Evolutionary conservation across 2,113 vertebrate genomes (phyloP).

Genomic region (Microtus oregoni): DNA sequence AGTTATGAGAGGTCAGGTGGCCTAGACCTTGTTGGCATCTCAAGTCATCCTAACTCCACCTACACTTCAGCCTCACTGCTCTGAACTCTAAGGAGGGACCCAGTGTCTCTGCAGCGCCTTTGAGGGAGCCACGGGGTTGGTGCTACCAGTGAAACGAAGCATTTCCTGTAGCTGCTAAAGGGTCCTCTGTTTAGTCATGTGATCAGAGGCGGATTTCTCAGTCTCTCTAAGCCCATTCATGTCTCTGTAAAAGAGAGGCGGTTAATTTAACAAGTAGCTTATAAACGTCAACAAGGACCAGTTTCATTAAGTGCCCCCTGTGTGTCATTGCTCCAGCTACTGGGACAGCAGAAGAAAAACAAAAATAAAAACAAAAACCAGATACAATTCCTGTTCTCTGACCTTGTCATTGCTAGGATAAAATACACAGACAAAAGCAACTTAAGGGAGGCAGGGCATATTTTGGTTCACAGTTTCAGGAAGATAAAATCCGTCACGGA

Average conservation of each 20-base stretch:
- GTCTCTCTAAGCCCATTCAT: background rate
- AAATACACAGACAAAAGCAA: background rate
- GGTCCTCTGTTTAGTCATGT: background rate
- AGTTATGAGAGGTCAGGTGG: background rate
- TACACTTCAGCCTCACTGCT: background rate
- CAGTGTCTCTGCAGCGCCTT: background rate
- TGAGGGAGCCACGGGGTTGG: background rate
- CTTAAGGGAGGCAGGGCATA: background rate
- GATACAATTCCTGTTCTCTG: background rate
- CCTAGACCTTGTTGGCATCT: background rate
- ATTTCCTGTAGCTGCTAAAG: background rate
- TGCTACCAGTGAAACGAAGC: accelerated
- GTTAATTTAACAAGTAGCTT: background rate
- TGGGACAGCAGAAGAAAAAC: background rate
- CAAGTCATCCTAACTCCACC: background rate
- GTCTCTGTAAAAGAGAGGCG: conserved; percentile 6
- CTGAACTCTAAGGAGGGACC: background rate
- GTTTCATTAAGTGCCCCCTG: background rate
- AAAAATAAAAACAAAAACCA: background rate
- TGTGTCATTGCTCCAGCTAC: background rate
- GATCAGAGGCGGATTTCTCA: background rate
- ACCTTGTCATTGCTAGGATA: background rate
- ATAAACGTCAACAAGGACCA: background rate
- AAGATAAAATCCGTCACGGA: background rate
- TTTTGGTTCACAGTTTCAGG: background rate